Conservation (phyloP, 1,140 invertebrate genomes). For the Bombus sylvicola region DNA sequence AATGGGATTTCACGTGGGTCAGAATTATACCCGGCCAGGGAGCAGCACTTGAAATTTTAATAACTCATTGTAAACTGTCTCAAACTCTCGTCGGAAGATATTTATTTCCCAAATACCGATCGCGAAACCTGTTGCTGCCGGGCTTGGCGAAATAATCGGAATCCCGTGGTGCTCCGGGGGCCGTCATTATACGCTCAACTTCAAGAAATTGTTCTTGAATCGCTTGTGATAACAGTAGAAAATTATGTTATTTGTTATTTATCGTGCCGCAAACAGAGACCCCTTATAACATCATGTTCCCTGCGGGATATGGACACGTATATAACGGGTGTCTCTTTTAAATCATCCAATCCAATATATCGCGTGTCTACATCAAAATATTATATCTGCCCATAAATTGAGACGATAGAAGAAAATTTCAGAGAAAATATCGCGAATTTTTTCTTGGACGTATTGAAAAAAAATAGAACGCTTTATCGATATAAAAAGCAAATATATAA, state of each 20-base stretch:
- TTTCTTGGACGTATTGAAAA: not conserved
- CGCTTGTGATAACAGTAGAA: constrained; percentile 8
- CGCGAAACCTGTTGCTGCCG: constrained; percentile 45
- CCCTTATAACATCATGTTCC: not conserved
- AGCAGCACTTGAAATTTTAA: constrained; percentile 47
- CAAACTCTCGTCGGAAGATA: constrained; percentile 6
- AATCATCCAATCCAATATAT: too few relatives aligned
- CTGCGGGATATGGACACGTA: not conserved
- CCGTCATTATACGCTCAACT: constrained; percentile 17
- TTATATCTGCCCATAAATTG: too few relatives aligned
- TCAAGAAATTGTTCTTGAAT: constrained; percentile 32
- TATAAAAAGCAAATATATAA: too few relatives aligned
- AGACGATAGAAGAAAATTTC: not conserved
- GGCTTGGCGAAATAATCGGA: constrained; percentile 9
- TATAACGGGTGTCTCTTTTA: not conserved
- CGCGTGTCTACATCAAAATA: too few relatives aligned
- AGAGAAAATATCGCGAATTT: not conserved
- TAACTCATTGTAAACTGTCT: constrained; percentile 25
- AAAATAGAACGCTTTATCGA: not conserved
- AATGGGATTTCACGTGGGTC: not conserved
- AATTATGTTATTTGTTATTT: constrained; percentile 30
- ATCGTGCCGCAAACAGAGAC: not conserved
- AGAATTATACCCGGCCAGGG: not conserved
- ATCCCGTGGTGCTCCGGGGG: not conserved
- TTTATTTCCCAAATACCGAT: constrained; percentile 52